These are phyloP conservation scores for Leptinotarsa juncta DNA, from an alignment of 2,888 invertebrate genomes.

Conservation along the genomic window DNA sequence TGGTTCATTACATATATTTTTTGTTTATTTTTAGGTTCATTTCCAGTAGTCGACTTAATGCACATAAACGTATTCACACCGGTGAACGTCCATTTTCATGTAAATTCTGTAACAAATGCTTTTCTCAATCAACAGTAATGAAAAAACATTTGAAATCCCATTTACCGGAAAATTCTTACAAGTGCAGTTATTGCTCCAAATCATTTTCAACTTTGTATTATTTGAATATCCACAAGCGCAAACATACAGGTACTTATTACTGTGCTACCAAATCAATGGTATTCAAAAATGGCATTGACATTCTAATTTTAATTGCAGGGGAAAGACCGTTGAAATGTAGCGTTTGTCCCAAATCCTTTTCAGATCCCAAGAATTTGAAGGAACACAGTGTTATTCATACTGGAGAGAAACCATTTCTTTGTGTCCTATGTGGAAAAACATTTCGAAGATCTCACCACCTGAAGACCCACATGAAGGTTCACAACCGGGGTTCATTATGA, in stretches of 20 bases:
- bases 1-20: no score
- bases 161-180: constrained; percentile 48
- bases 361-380: constrained; percentile 57
- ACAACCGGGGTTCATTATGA: constrained; percentile 37
- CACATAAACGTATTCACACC: constrained; percentile 55
- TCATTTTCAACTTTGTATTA: constrained; percentile 53
- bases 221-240: constrained; percentile 55
- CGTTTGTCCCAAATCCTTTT: constrained; percentile 54
- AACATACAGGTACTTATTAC: constrained; percentile 45
- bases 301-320: constrained; percentile 42
- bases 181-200: constrained; percentile 55
- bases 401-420: constrained; percentile 51
- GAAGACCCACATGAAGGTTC: constrained; percentile 53
- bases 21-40: constrained; percentile 50
- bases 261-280: neutral
- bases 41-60: constrained; percentile 55
- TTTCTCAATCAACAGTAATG: constrained; percentile 54
- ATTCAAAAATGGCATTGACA: neutral
- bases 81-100: constrained; percentile 56
- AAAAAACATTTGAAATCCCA: constrained; percentile 55
- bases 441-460: constrained; percentile 56
- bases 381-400: constrained; percentile 54
- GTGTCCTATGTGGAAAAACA: constrained; percentile 54
- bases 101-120: constrained; percentile 54
- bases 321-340: constrained; percentile 56